Evolutionary conservation across 1,140 invertebrate genomes (phyloP), one percentile per base, ranked within the genome.

Genomic region (Steinernema feltiae): DNA sequence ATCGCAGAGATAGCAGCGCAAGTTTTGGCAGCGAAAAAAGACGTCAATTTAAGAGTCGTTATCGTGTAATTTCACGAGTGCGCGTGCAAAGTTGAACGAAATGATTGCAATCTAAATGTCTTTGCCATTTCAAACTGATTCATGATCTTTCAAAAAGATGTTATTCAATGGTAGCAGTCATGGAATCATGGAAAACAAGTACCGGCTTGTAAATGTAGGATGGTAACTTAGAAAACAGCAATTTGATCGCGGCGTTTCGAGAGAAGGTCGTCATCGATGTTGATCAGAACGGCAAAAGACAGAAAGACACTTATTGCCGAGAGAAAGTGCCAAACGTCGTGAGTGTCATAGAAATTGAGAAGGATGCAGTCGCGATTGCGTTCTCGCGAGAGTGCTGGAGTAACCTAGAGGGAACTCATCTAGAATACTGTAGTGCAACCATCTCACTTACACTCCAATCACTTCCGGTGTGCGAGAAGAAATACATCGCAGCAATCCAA

Each of bases 271-370:
- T 80, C 79, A 30, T 80, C 79, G 30, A 80, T 73, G 1, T 75
- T 53, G 35, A 77, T 72, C 69, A 80, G 35, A 17, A 80, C 70
- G 53, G 88, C 80, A 84, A 94, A 95, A 30, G 92, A 93, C 81
- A 94, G 92, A 83, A 94, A 95, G 89, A 95, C 90, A 48, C 92
- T 92, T 31, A 91, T 89, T 1, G 93, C 92, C 21, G 93, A 94
- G 0, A 94, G 87, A 80, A 94, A 91, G 87, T 95, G 93, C 94
- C 94, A 95, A 29, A 93, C 90, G 83, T 95, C 93, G 87, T 95
- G 94, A 32, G 89, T 90, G 87, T 96, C 94, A 84, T 92, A 94
- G 82, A 94, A 94, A 70, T 90, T 87, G 0, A 94, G 87, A 1
- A 94, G 82, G 1, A 90, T 87, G 85, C 94, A 96, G 29, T 89